These are phyloP conservation scores for Rosalia funebris DNA, from an alignment of 2,888 invertebrate species.

Conservation along the genomic window DNA sequence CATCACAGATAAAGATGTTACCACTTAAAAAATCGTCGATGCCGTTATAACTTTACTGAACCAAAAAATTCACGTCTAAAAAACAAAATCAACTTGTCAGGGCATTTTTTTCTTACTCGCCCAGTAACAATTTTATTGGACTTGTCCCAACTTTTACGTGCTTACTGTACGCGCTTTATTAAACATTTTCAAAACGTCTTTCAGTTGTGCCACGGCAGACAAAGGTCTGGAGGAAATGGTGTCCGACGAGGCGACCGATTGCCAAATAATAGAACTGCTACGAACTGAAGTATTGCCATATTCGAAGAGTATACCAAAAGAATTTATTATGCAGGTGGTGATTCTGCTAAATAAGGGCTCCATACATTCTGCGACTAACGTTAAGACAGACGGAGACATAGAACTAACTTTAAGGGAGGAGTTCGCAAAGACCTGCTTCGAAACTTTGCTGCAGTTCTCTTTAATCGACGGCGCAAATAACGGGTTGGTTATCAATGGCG, in stretches of 20 bases:
- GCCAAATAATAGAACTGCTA: slow-evolving; percentile 82
- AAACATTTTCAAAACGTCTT: no score
- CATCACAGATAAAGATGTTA: no score
- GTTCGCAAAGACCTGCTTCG: slow-evolving; percentile 96
- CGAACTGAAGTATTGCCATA: slow-evolving; percentile 85
- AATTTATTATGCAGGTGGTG: slow-evolving; percentile 85
- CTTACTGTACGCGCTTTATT: no score
- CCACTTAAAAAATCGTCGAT: no score
- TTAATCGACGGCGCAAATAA: slow-evolving; percentile 77
- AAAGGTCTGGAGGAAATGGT: slow-evolving; percentile 71
- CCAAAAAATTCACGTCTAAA: no score
- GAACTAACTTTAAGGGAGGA: slow-evolving; percentile 89
- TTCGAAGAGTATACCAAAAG: slow-evolving; percentile 79
- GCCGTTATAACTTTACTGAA: no score
- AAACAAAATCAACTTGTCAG: no score
- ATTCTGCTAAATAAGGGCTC: slow-evolving; percentile 87
- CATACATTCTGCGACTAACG: slow-evolving; percentile 78
- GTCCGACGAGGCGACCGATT: slow-evolving; percentile 82
- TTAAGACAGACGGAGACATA: slow-evolving; percentile 79
- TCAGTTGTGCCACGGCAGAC: slow-evolving; percentile 67
- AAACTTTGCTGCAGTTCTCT: slow-evolving; percentile 94
- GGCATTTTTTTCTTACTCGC: no score
- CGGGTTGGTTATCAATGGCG: slow-evolving; percentile 56
- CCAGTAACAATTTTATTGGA: no score
- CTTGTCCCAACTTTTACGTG: no score